These are phyloP conservation scores for Parazoanthus darwini DNA, from an alignment of 92 coral and sea anemone genomes.

Conservation along the genomic window DNA sequence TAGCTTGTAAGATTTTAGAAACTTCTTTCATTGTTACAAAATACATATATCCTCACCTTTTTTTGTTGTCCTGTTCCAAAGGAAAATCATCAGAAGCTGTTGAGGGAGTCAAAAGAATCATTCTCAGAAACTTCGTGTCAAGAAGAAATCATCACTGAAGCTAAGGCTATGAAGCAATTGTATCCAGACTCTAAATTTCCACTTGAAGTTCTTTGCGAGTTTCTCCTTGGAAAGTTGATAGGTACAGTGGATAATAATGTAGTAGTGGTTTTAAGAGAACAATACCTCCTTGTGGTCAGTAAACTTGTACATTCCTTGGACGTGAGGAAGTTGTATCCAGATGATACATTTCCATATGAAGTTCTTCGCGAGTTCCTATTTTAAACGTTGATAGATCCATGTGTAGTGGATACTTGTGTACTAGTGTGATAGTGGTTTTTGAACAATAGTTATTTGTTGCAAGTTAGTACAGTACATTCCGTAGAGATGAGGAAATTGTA, in stretches of 20 bases:
- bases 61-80: neutral
- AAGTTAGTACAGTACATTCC: neutral
- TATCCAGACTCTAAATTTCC: slow-evolving; percentile 65
- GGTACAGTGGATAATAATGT: neutral
- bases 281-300: neutral
- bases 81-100: slow-evolving; percentile 19
- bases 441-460: neutral
- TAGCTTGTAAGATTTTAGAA: too few relatives aligned
- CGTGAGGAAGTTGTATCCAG: slow-evolving; percentile 64
- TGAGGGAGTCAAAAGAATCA: slow-evolving; percentile 34
- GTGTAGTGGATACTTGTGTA: neutral
- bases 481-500: slow-evolving; percentile 50
- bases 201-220: slow-evolving; percentile 63
- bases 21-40: too few relatives aligned
- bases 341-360: slow-evolving; percentile 62
- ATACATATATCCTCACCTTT: too few relatives aligned
- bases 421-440: neutral
- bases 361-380: slow-evolving; percentile 58
- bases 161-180: slow-evolving; percentile 60
- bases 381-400: slow-evolving; percentile 15
- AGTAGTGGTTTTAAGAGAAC: neutral
- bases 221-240: slow-evolving; percentile 48
- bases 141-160: slow-evolving; percentile 55
- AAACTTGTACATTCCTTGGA: neutral
- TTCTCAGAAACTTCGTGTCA: slow-evolving; percentile 7